Evolutionary conservation across 2,113 vertebrate species (phyloP), one percentile per base, ranked within the genome.

Genomic region (Gasterosteus nipponicus): DNA sequence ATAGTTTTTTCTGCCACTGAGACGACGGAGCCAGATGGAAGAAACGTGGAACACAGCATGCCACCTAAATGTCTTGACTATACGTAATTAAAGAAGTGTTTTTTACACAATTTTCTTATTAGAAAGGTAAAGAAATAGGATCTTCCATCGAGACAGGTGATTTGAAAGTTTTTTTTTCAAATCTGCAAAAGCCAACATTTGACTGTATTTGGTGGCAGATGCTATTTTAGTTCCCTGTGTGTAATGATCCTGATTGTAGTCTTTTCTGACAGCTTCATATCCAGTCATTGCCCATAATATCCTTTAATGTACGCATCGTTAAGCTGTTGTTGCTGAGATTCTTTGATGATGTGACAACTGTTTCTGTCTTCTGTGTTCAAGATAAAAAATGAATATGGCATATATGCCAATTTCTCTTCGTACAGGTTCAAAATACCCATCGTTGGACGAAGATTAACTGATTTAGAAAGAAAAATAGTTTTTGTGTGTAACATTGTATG

Each of bases 371-470:
- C 14, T 9, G 47, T 42, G 31, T 33, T 68, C 11, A 35, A 1
- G 57, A 5, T 42, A 67, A 62, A 77, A 56, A 3, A 46, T 51
- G 72, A 35, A 66, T n/a, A 57, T 39, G n/a, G 18, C 10, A 65
- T 35, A 15, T 60, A 12, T 60, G 58, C 10, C 2, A 29, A 77
- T 67, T 65, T 19, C 10, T 38, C 9, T 62, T 9, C 33, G 12
- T 69, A 31, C 35, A 60, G 41, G 15, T 16, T 26, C 2, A 47
- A 74, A 61, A 56, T 14, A 38, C 18, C 14, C 41, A 0, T 22
- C 61, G 51, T 65, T 75, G 62, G 58, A 63, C 65, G 46, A 47
- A 19, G 19, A 67, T 59, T 5, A 67, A 56, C 33, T 78, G 7
- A 69, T 58, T 54, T 54, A 59, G 16, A 58, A 44, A 11, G n/a